These are phyloP conservation scores for Seriola aureovittata DNA, from an alignment of 2,113 vertebrate species.

Conservation along the genomic window DNA sequence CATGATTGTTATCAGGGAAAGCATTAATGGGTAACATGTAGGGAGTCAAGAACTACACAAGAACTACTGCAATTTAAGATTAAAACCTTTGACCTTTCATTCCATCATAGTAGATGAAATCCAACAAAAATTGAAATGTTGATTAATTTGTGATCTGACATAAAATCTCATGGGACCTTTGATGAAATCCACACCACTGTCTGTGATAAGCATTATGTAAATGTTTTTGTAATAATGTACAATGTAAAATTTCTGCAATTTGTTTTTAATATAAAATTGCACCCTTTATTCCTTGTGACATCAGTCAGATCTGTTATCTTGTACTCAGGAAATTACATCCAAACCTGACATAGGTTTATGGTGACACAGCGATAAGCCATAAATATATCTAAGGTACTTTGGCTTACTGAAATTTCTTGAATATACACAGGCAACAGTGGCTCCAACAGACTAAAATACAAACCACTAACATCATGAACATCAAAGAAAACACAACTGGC, in stretches of 20 bases:
- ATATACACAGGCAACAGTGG: background rate
- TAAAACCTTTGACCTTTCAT: background rate
- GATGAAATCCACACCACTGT: background rate
- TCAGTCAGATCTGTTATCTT: background rate
- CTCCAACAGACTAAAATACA: background rate
- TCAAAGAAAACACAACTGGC: background rate
- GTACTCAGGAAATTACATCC: background rate
- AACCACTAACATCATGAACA: background rate
- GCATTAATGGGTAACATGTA: slow-evolving; percentile 5
- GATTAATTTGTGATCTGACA: background rate
- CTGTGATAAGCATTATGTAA: background rate
- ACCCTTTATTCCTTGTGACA: background rate
- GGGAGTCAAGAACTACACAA: background rate
- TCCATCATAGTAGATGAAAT: background rate
- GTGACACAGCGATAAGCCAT: background rate
- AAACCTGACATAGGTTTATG: background rate
- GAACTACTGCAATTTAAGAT: background rate
- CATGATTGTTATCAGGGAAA: background rate
- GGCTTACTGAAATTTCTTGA: background rate
- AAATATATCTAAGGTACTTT: background rate
- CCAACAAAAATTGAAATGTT: background rate
- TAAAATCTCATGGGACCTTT: background rate
- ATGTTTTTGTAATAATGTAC: too few species aligned
- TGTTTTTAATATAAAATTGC: background rate
- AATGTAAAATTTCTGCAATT: too few species aligned